Conservation (phyloP, 2,888 invertebrate genomes). For the Esperia sulphurella region DNA sequence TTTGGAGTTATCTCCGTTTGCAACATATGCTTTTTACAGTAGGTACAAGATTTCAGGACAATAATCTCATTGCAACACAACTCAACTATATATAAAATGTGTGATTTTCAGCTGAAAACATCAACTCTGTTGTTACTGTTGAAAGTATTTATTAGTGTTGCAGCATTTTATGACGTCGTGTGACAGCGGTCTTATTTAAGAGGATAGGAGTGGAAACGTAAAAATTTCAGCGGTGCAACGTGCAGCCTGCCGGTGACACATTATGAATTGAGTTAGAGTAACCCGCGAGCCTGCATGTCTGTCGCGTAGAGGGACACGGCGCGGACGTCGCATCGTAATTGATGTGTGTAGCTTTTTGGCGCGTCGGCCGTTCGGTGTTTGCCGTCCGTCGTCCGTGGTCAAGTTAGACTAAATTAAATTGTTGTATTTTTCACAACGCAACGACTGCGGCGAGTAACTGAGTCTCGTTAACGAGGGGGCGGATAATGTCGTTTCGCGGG, state of each 20-base stretch:
- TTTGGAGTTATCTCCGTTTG: conserved; percentile 4
- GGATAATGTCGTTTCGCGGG: conserved; percentile 53
- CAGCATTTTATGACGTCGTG: conserved; percentile 20
- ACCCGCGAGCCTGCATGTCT: conserved; percentile 41
- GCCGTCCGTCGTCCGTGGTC: conserved; percentile 55
- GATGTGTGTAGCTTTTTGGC: conserved; percentile 72
- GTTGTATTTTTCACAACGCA: conserved; percentile 71
- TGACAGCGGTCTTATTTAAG: conserved; percentile 25
- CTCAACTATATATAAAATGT: no score
- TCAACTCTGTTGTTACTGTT: neutral
- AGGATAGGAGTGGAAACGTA: conserved; percentile 34
- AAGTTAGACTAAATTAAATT: conserved; percentile 76
- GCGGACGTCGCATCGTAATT: conserved; percentile 49
- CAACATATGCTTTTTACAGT: neutral
- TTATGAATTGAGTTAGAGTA: conserved; percentile 70
- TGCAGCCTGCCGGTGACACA: conserved; percentile 30
- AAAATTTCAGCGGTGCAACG: conserved; percentile 44
- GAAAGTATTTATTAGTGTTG: conserved; percentile 4
- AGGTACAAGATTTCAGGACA: neutral
- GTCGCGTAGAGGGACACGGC: conserved; percentile 47
- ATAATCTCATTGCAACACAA: neutral
- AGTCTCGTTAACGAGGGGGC: conserved; percentile 51
- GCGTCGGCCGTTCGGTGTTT: conserved; percentile 50
- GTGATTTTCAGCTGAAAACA: neutral
- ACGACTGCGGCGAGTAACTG: conserved; percentile 51